Base-by-base conservation (phyloP, 2,113 vertebrate species). In the Malurus alboscapulatus region DNA sequence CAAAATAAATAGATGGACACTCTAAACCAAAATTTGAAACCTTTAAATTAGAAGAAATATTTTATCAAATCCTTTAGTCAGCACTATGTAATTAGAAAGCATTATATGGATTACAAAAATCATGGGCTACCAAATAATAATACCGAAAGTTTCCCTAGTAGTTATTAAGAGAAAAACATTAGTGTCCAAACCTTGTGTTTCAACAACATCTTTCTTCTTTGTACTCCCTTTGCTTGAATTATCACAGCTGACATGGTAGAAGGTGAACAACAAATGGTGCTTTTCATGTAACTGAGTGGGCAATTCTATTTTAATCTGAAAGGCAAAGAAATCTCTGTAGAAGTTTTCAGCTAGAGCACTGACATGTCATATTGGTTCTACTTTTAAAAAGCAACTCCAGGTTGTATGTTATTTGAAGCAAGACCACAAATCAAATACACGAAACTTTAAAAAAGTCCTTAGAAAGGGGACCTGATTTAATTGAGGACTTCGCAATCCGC, bases 191-290 rank as follows among this genome's bases (percentile, higher is more conserved):
- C 99, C 99, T 98, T 99, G 99, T 29, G 97, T 98, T 97, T 99
- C 99, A 55, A 99, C 93, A 68, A 98, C 94, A 48, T 99, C 99
- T 92, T 98, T 99, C 97, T 99, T 99, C 96, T 99, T 99, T 17
- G 99, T 99, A 96, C 98, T 99, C 53, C 98, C 98, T 98, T 99
- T 99, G 97, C 98, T 99, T 94, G 98, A 99, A 97, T 96, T 99
- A 75, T 99, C 99, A 81, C 99, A 99, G 97, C 99, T 99, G 96
- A 99, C 98, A 7, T 99, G 99, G 95, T 98, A 98, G 97, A 99
- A 98, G 13, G 99, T 99, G 97, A 99, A 99, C 89, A 99, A 97
- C 93, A 99, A 98, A 92, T 99, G 99, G 85, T 99, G 99, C 75
- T 98, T 99, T 93, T 99, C 99, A 14, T 99, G 98, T 58, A 99